Conservation (phyloP, 2,113 vertebrate species). For the Sarotherodon lohbergeri region DNA sequence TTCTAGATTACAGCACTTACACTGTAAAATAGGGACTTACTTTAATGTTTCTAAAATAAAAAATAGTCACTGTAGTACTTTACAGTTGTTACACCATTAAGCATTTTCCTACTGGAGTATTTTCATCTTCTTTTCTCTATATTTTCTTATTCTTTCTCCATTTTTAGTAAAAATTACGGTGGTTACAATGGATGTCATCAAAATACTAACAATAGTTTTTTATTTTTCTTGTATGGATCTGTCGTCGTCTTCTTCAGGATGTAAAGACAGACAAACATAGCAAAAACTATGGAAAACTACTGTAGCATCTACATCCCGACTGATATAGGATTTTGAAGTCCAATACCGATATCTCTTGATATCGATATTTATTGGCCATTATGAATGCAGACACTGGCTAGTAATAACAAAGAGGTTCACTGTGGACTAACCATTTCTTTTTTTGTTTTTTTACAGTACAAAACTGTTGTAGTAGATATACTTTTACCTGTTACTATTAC, state of each 20-base stretch:
- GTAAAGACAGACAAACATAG: background rate
- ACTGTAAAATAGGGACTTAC: background rate
- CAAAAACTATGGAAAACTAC: no score
- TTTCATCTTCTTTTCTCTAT: background rate
- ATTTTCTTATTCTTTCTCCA: background rate
- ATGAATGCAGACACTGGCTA: background rate
- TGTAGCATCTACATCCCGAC: background rate
- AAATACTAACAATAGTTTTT: background rate
- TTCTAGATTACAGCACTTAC: background rate
- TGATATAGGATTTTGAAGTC: background rate
- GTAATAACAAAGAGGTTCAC: background rate
- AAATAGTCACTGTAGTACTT: background rate
- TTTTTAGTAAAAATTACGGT: background rate
- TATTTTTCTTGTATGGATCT: background rate
- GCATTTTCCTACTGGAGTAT: background rate
- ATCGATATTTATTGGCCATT: background rate
- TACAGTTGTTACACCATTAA: background rate
- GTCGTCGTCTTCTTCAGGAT: background rate
- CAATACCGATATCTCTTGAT: background rate
- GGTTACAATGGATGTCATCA: background rate
- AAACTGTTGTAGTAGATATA: background rate
- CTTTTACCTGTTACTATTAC: background rate
- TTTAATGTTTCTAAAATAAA: background rate
- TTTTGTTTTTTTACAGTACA: background rate
- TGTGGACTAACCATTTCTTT: background rate